Conservation (phyloP, 2,797 vertebrate genomes). For the Tympanoctomys barrerae region DNA sequence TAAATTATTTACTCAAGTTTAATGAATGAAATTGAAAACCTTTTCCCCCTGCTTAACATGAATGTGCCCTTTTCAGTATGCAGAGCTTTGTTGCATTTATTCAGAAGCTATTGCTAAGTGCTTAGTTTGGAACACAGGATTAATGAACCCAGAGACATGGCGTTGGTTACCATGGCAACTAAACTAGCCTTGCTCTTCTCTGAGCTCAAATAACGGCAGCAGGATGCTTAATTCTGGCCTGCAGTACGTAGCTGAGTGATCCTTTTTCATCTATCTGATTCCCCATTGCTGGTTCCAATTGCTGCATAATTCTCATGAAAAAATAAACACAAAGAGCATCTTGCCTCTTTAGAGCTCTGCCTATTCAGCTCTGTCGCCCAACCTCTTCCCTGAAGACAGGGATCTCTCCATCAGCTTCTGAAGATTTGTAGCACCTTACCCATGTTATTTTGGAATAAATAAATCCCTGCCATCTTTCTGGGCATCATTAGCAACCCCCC, state of each 20-base stretch:
- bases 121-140: conserved; percentile 82
- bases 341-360: background rate
- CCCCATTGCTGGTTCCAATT: conserved; percentile 64
- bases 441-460: background rate
- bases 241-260: conserved; percentile 39
- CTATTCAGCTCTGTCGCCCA: conserved; percentile 3
- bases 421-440: background rate
- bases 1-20: conserved; percentile 85
- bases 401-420: background rate
- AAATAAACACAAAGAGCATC: conserved; percentile 60
- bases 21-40: conserved; percentile 86
- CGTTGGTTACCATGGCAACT: conserved; percentile 76
- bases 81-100: conserved; percentile 83
- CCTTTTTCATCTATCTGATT: conserved; percentile 70
- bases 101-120: conserved; percentile 81
- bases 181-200: conserved; percentile 71
- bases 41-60: conserved; percentile 79
- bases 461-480: background rate
- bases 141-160: conserved; percentile 79
- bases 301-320: conserved; percentile 52
- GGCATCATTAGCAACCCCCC: background rate
- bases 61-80: conserved; percentile 84
- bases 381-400: conserved; percentile 44
- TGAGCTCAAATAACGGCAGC: conserved; percentile 65
- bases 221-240: conserved; percentile 70